Percentiles rank a stretch among this genome's conserved stretches.
These are phyloP conservation scores for Dendrocincla tyrannina DNA, from an alignment of 2,797 vertebrate genomes.

Conservation along the genomic window DNA sequence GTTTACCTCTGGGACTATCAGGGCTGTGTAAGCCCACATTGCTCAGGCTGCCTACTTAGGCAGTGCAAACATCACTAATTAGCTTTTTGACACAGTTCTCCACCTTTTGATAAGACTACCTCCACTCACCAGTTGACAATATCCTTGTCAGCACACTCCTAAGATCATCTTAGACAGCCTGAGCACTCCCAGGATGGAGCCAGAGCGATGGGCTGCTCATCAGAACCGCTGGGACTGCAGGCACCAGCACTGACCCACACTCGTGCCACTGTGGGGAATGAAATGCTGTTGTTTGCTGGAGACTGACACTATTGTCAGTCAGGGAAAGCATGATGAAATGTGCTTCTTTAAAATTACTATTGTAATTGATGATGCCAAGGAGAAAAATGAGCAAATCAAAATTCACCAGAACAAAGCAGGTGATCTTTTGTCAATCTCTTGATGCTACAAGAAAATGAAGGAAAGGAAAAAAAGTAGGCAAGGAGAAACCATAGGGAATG, in stretches of 20 bases:
- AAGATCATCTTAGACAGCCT: not conserved
- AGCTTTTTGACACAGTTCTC: not conserved
- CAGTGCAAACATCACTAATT: not conserved
- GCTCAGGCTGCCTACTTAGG: not conserved
- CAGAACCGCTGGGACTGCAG: not conserved
- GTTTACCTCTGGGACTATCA: not conserved
- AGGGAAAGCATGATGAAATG: not conserved
- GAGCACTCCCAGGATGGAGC: not conserved
- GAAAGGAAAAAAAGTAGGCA: not conserved
- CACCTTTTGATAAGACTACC: not conserved
- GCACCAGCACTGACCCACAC: not conserved
- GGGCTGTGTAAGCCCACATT: not conserved
- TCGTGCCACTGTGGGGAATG: rapidly evolving
- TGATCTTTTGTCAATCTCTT: not conserved
- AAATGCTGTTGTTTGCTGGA: not conserved
- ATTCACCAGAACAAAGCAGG: not conserved
- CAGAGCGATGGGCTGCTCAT: not conserved
- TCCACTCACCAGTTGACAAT: not conserved
- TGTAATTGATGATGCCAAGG: not conserved
- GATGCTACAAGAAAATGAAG: not conserved
- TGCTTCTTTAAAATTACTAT: not conserved
- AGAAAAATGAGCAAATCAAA: not conserved
- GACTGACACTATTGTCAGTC: not conserved
- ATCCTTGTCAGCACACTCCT: not conserved
- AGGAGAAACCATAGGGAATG: not conserved